Conservation (phyloP, 1,140 invertebrate genomes). For the Lanistes nyassanus region DNA sequence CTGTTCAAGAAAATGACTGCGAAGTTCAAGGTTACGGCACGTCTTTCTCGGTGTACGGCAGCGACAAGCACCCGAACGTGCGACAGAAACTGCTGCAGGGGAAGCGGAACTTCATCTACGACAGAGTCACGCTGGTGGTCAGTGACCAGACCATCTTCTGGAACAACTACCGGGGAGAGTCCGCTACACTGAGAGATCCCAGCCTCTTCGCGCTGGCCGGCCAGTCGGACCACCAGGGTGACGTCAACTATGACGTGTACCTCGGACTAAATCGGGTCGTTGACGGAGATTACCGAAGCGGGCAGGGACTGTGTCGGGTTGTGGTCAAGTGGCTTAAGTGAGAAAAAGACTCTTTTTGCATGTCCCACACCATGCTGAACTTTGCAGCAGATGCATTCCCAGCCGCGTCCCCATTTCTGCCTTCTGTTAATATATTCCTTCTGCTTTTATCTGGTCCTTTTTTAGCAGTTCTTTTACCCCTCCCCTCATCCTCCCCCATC, state of each 20-base stretch:
- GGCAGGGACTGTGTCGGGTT: constrained; percentile 28
- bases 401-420: too few relatives aligned
- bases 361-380: too few relatives aligned
- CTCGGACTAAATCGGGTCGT: constrained; percentile 32
- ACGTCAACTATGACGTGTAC: constrained; percentile 33
- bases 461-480: too few relatives aligned
- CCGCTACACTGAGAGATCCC: constrained; percentile 8
- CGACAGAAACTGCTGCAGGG: constrained; percentile 18
- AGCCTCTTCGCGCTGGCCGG: constrained; percentile 32
- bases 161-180: constrained; percentile 27
- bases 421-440: too few relatives aligned
- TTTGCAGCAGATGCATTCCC: too few relatives aligned
- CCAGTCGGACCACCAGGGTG: constrained; percentile 28
- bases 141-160: constrained; percentile 26
- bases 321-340: constrained; percentile 25
- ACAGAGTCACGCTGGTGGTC: constrained; percentile 25
- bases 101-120: constrained; percentile 11
- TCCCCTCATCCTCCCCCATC: too few relatives aligned
- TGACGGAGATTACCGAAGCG: constrained; percentile 31
- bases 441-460: too few relatives aligned
- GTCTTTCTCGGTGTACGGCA: constrained; percentile 25
- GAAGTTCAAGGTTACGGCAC: constrained; percentile 28
- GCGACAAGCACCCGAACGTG: constrained; percentile 26
- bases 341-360: too few relatives aligned
- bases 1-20: constrained; percentile 32